Evolutionary conservation across 2,888 invertebrate genomes (phyloP).

Genomic region (Lathronympha strigana): DNA sequence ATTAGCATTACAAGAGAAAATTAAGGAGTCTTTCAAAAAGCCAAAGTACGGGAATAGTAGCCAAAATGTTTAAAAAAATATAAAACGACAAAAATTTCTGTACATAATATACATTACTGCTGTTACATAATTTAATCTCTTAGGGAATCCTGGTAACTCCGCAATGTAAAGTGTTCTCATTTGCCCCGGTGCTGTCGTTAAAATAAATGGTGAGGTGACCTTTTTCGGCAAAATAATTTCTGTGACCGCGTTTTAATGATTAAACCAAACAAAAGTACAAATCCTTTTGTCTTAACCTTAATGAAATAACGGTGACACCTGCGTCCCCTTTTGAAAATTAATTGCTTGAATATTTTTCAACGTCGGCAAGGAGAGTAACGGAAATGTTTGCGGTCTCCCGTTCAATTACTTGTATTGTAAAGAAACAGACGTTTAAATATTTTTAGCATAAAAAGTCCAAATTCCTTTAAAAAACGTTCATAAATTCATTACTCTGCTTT

Average conservation of each 20-base stretch:
- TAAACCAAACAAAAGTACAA: constrained; percentile 38
- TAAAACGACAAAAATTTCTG: not conserved
- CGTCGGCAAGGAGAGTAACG: constrained; percentile 19
- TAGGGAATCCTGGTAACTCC: not conserved
- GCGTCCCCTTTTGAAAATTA: constrained; percentile 33
- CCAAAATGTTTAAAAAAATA: not conserved
- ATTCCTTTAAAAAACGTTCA: not conserved
- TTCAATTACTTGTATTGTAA: constrained; percentile 9
- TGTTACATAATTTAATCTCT: not conserved
- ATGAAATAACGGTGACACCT: constrained; percentile 42
- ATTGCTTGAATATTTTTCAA: constrained; percentile 32
- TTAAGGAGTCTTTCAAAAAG: constrained; percentile 7
- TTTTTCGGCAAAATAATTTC: constrained; percentile 25
- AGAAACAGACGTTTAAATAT: not conserved
- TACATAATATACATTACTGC: not conserved
- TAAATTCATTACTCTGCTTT: too few species aligned
- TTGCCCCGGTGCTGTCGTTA: not conserved
- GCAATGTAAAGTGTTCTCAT: not conserved
- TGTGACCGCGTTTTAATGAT: constrained; percentile 33
- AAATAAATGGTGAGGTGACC: not conserved
- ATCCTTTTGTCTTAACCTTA: constrained; percentile 41
- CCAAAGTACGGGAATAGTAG: not conserved
- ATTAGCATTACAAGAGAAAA: constrained; percentile 12
- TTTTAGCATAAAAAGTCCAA: not conserved
- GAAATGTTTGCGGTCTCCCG: constrained; percentile 17